Base-by-base conservation (phyloP, 2,888 invertebrate genomes). In the Cataglyphis livida region DNA sequence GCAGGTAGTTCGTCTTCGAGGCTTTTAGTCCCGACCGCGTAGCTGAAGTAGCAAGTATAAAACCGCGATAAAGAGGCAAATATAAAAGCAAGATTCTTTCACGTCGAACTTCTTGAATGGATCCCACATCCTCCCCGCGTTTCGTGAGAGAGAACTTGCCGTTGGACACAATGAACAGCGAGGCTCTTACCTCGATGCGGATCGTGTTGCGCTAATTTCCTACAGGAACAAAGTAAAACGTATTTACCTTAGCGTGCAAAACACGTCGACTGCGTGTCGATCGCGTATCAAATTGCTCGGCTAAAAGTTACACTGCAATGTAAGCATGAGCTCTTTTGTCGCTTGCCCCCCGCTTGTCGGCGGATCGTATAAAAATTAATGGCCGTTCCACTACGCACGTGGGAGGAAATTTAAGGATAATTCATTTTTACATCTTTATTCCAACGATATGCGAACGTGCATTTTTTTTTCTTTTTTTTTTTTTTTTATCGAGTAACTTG, bases 271-370 rank as follows among this genome's bases (percentile, higher is more conserved):
- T 70, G 78, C 78, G 59, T 70, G 78, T 79, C 78, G 78, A 79
- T 79, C 68, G 70, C 70, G 25, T 79, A 70, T 79, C 78, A 79
- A 79, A 79, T 79, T 79, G 78, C 78, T 68, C 68, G 78, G 78
- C 78, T 79, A 79, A 79, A 70, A 79, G 78, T 79, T 79, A 79
- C 78, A 61, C 59, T 21, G 68, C 48, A 68, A 78, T 78, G 44
- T 59, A 78, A 79, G 68, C 78, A 79, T 59, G 78, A 79, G 59
- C 78, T 18, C 6, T 59, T 59, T 59, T 18, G 44, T 44, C 25
- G 75, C 38, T 32, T 25, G 59, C 41, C 57, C 41, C 28, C 28
- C 28, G 28, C 28, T 28, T 28, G 15, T 9, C n/a, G 21, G 7
- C n/a, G 38, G 41, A 68, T 59, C 59, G 54, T 44, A 44, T 44